Conservation (phyloP, 2,888 invertebrate species). For the Cephus pygmeus region DNA sequence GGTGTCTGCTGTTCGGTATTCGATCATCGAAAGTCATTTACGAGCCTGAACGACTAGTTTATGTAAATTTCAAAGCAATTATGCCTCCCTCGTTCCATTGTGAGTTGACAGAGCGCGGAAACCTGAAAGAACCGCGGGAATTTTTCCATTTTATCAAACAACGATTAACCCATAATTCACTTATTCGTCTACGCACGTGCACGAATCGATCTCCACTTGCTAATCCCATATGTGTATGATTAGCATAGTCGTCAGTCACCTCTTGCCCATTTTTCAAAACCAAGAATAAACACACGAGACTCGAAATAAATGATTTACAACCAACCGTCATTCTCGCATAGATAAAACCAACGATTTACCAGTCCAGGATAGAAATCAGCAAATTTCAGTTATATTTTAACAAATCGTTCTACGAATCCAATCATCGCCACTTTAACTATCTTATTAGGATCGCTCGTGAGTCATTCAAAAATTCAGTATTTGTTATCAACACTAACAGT, state of each 20-base stretch:
- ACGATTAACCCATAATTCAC: not conserved
- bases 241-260: constrained; percentile 3
- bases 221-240: not conserved
- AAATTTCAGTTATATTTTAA: not conserved
- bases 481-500: not conserved
- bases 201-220: not conserved
- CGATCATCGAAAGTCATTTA: constrained; percentile 19
- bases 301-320: not conserved
- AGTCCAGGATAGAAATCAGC: not conserved
- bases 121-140: not conserved
- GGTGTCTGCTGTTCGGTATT: not conserved
- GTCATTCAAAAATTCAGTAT: not conserved
- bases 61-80: constrained; percentile 12
- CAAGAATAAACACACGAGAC: not conserved
- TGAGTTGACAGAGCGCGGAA: not conserved
- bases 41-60: constrained; percentile 5
- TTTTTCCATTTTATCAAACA: not conserved
- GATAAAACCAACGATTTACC: not conserved
- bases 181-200: not conserved
- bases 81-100: not conserved
- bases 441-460: not conserved
- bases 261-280: not conserved
- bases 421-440: not conserved
- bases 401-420: not conserved
- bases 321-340: not conserved